Base-by-base conservation (phyloP, 23 tunicate genomes). In the Corella eumyota region DNA sequence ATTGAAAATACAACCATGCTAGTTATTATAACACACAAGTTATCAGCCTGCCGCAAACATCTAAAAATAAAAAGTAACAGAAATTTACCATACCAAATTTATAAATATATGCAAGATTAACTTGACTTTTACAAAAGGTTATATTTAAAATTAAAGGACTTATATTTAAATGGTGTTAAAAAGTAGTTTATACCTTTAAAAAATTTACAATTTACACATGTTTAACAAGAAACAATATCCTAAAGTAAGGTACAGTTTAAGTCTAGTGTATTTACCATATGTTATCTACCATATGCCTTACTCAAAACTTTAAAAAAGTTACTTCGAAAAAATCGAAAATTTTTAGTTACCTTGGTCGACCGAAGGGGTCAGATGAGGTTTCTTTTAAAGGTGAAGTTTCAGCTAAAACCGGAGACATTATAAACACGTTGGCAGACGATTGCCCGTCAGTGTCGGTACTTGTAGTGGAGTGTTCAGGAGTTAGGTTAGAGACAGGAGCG, bases 301-400 rank as follows among this genome's bases (percentile, higher is more conserved):
- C n/a, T n/a, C n/a, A n/a, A n/a, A n/a, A n/a, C n/a, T n/a, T n/a
- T n/a, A n/a, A n/a, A n/a, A n/a, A n/a, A n/a, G n/a, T n/a, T n/a
- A n/a, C n/a, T n/a, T n/a, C n/a, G n/a, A n/a, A n/a, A n/a, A n/a
- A n/a, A n/a, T n/a, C n/a, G n/a, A n/a, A n/a, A n/a, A n/a, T n/a
- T n/a, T n/a, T 19, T 7, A 69, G 31, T 31, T 23, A 86, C 95
- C 85, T 77, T 50, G 85, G 95, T 28, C 47, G 50, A 22, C 49
- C 23, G 31, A 86, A 88, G 3, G 96, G 96, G 62, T 88, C 90
- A 15, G 33, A 40, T 3, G 51, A 70, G 9, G 81, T 73, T 68
- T 88, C 96, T 17, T 64, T 59, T 44, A 88, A 27, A 3, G 90
- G 96, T 2, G 96, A 88, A 37, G 51, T 65, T 73, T 88, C 96